Evolutionary conservation across 1,140 invertebrate genomes (phyloP), one percentile per base, ranked within the genome.

Genomic region (Arctopsyche grandis): DNA sequence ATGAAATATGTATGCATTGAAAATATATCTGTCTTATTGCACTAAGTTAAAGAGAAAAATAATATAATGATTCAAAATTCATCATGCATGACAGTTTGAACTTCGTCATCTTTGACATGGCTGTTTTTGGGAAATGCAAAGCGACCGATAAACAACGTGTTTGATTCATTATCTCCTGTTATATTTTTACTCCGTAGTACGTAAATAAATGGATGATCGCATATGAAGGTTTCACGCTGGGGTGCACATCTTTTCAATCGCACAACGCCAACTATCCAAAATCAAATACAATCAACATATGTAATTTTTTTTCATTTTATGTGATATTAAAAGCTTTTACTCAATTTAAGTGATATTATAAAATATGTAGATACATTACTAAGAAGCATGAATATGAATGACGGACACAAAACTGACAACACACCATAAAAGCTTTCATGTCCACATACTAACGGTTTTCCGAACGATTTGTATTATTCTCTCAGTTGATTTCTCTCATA

Each of bases 191-290:
- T 56, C 12, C 48, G 48, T 26, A 74, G 71, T 0, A 74, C n/a
- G 24, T 12, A 74, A 7, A 74, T 7, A 26, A 74, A 74, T 56
- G 71, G 71, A 74, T n/a, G 71, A 74, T 74, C 48, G 24, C 71
- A 74, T 9, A 56, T 24, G 44, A 74, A 52, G 22, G 1, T 24
- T 22, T 74, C 9, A 10, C 46, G 46, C n/a, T 24, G 12, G 0
- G 7, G n/a, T 22, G 48, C 48, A 56, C 16, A 22, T 74, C 48
- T 74, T 56, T 56, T 74, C 48, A 10, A 14, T 56, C 71, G n/a
- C 7, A 74, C 24, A 22, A 14, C 24, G 12, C 3, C 48, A 16
- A 29, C 71, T 73, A 73, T 73, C 12, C 21, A 48, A 73, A 73
- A 73, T 73, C 5, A 73, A 73, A 73, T 21, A 73, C 9, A 9